Evolutionary conservation across 2,113 vertebrate species (phyloP).

Genomic region (Taurulus bubalis): DNA sequence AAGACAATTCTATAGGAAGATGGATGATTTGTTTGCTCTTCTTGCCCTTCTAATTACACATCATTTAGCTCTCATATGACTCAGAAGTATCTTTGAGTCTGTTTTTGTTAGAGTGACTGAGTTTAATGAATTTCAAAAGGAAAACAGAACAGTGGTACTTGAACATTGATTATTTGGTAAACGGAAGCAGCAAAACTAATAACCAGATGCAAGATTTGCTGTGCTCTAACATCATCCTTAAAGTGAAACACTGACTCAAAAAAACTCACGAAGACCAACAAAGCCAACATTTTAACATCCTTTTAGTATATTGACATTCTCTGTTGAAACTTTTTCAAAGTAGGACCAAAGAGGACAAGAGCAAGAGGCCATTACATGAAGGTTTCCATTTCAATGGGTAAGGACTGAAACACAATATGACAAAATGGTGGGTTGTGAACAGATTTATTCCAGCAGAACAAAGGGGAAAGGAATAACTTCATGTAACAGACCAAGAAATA

Average conservation of each 20-base stretch:
- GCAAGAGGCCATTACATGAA: neutral
- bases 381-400: too few relatives aligned
- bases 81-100: neutral
- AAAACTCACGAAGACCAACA: neutral
- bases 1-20: neutral
- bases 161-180: neutral
- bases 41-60: neutral
- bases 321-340: neutral
- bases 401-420: too few relatives aligned
- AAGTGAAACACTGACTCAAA: neutral
- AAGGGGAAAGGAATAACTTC: too few relatives aligned
- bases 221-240: neutral
- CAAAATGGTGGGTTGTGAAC: too few relatives aligned
- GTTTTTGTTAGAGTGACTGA: neutral
- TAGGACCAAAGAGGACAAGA: neutral
- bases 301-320: neutral
- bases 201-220: neutral
- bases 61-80: neutral
- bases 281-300: neutral
- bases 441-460: too few relatives aligned
- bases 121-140: conserved; percentile 5
- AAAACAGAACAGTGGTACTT: neutral
- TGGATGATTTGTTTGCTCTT: neutral
- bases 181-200: neutral
- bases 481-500: too few relatives aligned